Base-by-base conservation (phyloP, 2,888 invertebrate species). In the Microctonus aethiopoides region DNA sequence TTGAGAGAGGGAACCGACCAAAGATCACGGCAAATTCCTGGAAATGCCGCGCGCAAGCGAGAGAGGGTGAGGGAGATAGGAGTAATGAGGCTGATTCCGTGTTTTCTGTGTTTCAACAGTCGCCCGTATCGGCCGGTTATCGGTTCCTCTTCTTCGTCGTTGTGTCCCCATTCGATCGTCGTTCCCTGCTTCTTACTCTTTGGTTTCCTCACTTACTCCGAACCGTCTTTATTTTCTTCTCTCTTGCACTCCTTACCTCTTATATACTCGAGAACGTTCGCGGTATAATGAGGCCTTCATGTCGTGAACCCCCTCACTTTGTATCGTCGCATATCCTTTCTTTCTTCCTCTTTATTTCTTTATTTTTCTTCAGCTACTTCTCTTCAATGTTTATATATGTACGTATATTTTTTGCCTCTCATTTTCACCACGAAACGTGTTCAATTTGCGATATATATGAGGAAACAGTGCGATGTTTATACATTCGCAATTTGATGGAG, bases 81-180 rank as follows among this genome's bases (percentile, higher is more conserved):
- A 84, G 84, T 83, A 84, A 84, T 81, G 84, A 84, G 83, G 82
- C 80, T 83, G 83, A 83, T 83, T 83, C 81, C 80, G 80, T 84
- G 81, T 81, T 84, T 84, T 84, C 82, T 80, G 83, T 81, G 79
- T 82, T 83, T 84, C 79, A 77, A 82, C 79, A 81, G 78, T 78
- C 79, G 75, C 71, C 67, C 76, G 77, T 83, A 84, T 84, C 83
- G 81, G 77, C 46, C 75, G 79, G 80, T 83, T 84, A 85, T 84
- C 83, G 80, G 78, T 54, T 74, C 74, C 73, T 72, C 78, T 81
- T 79, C 26, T 39, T 61, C 52, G 41, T 70, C 70, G 70, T 68
- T 64, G 66, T 54, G 46, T 16, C 46, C 46, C 46, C 46, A 16
- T 46, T 46, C 20, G 46, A 46, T 46, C 46, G 46, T 16, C 46